phyloP scores from a whole-genome alignment of 2,888 invertebrate genomes.

The Sinodicranocentrus sp. region DNA sequence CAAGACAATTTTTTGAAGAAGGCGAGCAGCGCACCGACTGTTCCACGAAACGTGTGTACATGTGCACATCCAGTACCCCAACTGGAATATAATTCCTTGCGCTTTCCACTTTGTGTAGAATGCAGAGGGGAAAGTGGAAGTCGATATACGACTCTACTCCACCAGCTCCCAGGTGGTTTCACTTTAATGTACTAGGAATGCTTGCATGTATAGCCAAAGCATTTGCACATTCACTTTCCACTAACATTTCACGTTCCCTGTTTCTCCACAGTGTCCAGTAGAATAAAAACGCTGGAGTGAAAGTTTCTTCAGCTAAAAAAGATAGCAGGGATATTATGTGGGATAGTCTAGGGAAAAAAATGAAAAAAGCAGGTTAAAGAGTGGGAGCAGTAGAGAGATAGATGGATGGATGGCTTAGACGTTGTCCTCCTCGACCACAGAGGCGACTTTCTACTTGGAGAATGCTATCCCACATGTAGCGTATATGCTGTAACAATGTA shows the following conservation, averaged over 20 bases:
- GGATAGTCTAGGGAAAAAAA: not conserved
- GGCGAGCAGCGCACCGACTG: not conserved
- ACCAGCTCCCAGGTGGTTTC: constrained; percentile 58
- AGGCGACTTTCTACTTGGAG: too few species aligned
- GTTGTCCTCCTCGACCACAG: not conserved
- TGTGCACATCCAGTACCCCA: not conserved
- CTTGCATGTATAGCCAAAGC: constrained; percentile 2
- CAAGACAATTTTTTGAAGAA: not conserved
- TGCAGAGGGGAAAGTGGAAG: not conserved
- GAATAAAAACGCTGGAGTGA: not conserved
- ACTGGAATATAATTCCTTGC: not conserved
- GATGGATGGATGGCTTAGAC: not conserved
- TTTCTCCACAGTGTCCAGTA: too few species aligned
- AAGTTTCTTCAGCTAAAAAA: not conserved
- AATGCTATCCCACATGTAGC: not conserved
- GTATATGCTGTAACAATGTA: not conserved
- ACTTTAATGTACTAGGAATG: constrained; percentile 8
- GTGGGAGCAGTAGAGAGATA: not conserved
- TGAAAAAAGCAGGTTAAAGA: constrained; percentile 9
- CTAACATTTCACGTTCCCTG: too few species aligned
- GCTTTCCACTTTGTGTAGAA: not conserved
- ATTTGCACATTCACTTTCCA: too few species aligned
- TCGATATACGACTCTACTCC: not conserved
- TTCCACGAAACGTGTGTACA: not conserved
- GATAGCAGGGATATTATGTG: not conserved